These are phyloP conservation scores for Boleophthalmus pectinirostris DNA, from an alignment of 2,113 vertebrate genomes.

Conservation along the genomic window DNA sequence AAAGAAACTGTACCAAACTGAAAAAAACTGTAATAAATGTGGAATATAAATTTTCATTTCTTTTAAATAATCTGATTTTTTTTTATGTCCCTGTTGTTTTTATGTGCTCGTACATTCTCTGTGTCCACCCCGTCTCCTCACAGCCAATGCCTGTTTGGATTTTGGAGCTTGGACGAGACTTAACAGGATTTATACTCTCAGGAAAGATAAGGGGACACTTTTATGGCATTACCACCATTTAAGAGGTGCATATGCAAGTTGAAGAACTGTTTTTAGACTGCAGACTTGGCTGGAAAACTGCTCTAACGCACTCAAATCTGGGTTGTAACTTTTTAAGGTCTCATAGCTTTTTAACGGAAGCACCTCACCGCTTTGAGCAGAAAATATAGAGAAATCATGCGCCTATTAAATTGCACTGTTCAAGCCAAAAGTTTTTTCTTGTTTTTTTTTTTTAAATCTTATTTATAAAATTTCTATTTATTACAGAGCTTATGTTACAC, in stretches of 20 bases:
- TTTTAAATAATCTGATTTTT: slow-evolving; percentile 36
- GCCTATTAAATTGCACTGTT: slow-evolving; percentile 44
- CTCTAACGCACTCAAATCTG: slow-evolving; percentile 61
- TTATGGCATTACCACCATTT: slow-evolving; percentile 58
- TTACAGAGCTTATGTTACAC: background rate
- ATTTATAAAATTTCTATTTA: slow-evolving; percentile 14
- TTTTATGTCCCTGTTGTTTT: slow-evolving; percentile 37
- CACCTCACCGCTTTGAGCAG: slow-evolving; percentile 41
- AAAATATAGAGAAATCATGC: slow-evolving; percentile 57
- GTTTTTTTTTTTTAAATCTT: no score
- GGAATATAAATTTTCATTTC: slow-evolving; percentile 18
- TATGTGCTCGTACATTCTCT: slow-evolving; percentile 16
- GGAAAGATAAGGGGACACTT: slow-evolving; percentile 77
- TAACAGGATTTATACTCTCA: slow-evolving; percentile 59
- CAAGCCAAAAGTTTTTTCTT: background rate
- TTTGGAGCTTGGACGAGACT: slow-evolving; percentile 50
- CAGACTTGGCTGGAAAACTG: slow-evolving; percentile 70
- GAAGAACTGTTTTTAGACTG: slow-evolving; percentile 52
- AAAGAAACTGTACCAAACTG: no score
- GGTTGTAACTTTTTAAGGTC: slow-evolving; percentile 70
- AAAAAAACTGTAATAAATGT: slow-evolving; percentile 18
- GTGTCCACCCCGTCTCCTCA: slow-evolving; percentile 41
- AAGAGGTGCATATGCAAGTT: slow-evolving; percentile 36
- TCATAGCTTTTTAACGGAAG: slow-evolving; percentile 56
- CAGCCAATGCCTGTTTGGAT: slow-evolving; percentile 46